These are phyloP conservation scores for Metellina segmentata DNA, from an alignment of 2,888 invertebrate genomes.

Conservation along the genomic window DNA sequence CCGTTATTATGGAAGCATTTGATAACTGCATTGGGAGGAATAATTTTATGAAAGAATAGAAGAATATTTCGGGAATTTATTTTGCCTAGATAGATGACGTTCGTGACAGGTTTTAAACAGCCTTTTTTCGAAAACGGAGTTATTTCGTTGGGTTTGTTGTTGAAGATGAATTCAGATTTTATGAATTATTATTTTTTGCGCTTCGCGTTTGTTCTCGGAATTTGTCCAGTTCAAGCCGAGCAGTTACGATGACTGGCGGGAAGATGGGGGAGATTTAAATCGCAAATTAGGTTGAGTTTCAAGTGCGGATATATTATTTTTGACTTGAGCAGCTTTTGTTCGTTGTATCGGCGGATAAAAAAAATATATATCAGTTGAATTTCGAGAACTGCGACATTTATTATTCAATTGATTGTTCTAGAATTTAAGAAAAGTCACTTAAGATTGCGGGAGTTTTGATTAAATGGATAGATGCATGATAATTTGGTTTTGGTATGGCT, in stretches of 20 bases:
- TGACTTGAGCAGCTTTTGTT: neutral
- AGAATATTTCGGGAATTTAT: conserved; percentile 7
- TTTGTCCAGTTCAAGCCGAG: too few relatives aligned
- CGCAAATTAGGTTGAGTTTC: neutral
- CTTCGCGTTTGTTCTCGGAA: neutral
- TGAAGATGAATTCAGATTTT: neutral
- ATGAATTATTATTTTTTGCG: neutral
- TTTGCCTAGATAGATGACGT: conserved; percentile 13
- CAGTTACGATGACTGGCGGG: too few relatives aligned
- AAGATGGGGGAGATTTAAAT: neutral
- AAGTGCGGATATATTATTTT: neutral
- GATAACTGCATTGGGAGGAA: conserved; percentile 56
- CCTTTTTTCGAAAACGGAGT: conserved; percentile 9
- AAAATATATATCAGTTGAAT: neutral
- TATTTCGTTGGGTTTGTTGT: neutral
- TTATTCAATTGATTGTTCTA: neutral
- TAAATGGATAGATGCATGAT: too few relatives aligned
- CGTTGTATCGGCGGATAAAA: neutral
- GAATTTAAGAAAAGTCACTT: neutral
- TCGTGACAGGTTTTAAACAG: conserved; percentile 54
- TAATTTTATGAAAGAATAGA: conserved; percentile 5
- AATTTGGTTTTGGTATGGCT: too few relatives aligned
- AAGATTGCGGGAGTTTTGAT: too few relatives aligned
- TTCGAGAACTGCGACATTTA: neutral
- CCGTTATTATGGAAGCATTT: conserved; percentile 59